These are phyloP conservation scores for Sceloporus tristichus DNA, from an alignment of 2,113 vertebrate species.

Conservation along the genomic window DNA sequence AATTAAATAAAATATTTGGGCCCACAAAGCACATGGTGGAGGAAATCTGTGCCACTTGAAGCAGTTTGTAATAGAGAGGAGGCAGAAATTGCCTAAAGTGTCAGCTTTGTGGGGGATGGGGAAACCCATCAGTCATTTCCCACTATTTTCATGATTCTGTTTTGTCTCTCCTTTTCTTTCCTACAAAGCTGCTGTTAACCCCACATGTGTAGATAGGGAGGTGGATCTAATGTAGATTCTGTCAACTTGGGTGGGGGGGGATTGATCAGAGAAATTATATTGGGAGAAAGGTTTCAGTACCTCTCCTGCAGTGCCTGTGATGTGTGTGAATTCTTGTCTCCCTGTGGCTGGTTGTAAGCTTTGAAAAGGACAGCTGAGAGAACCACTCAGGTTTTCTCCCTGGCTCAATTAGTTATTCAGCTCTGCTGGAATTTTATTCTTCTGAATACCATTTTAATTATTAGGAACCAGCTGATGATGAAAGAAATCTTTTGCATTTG, in stretches of 20 bases:
- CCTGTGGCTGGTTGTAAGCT: neutral
- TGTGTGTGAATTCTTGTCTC: neutral
- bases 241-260: neutral
- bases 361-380: neutral
- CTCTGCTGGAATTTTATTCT: neutral
- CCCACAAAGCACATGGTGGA: too few relatives aligned
- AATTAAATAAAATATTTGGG: neutral
- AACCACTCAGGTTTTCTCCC: neutral
- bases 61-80: neutral
- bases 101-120: neutral
- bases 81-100: neutral
- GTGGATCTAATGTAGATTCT: neutral
- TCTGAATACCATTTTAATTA: neutral
- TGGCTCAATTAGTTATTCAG: neutral
- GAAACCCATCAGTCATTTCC: neutral
- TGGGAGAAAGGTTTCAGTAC: neutral
- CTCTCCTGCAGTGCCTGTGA: neutral
- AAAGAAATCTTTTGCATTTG: neutral
- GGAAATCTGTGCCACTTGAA: neutral
- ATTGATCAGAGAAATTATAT: neutral
- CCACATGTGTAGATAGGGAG: neutral
- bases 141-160: neutral
- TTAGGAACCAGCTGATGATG: neutral
- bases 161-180: neutral
- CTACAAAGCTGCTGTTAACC: neutral